Conservation (phyloP, 92 coral and sea anemone species). For the Phenganax marumi region DNA sequence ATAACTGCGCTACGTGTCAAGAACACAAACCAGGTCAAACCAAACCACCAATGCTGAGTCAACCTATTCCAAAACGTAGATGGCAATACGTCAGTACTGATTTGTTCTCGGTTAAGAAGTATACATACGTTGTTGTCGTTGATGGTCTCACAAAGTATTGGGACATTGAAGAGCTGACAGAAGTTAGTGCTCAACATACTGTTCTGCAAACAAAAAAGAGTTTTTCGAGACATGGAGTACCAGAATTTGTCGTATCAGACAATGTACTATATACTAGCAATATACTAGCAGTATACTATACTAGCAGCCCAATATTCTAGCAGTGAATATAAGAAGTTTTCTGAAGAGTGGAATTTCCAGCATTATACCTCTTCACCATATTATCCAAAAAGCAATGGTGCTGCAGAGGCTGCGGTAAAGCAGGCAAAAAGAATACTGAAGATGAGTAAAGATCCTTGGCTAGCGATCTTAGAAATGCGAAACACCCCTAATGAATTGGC, state of each 20-base stretch:
- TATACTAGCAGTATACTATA: neutral
- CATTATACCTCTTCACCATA: constrained; percentile 13
- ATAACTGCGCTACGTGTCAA: constrained; percentile 34
- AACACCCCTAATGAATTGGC: constrained; percentile 25
- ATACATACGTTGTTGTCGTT: constrained; percentile 36
- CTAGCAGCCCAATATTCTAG: neutral
- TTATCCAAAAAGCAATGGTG: constrained; percentile 7
- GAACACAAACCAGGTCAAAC: constrained; percentile 36
- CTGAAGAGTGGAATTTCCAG: constrained; percentile 37
- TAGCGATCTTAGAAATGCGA: constrained; percentile 1
- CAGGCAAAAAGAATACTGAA: constrained; percentile 4
- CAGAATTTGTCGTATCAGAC: constrained; percentile 24
- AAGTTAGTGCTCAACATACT: constrained; percentile 30
- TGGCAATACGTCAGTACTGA: constrained; percentile 36
- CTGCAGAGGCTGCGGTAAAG: constrained; percentile 6
- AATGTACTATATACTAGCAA: neutral
- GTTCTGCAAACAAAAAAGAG: constrained; percentile 36
- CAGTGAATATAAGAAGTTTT: constrained; percentile 12
- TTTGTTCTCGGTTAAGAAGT: neutral
- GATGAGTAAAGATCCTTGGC: constrained; percentile 33
- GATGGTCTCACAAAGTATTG: constrained; percentile 39
- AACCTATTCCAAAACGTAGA: constrained; percentile 34
- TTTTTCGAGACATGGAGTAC: constrained; percentile 24
- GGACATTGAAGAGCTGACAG: constrained; percentile 35
- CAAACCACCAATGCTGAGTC: constrained; percentile 35